Conservation (phyloP, 2,113 vertebrate genomes). For the Coptodon bakossiorum region DNA sequence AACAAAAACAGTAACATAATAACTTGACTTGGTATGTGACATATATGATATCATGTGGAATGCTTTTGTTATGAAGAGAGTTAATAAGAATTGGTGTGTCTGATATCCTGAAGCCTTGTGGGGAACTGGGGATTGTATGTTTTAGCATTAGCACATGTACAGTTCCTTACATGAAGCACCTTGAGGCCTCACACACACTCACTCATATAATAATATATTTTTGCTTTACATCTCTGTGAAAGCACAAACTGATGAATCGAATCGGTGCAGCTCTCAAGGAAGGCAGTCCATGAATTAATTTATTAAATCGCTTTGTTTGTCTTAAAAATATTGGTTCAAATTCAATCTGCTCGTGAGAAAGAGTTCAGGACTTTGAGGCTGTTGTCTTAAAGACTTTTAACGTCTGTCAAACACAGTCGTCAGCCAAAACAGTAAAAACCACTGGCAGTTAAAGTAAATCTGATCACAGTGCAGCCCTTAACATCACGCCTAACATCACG, state of each 20-base stretch:
- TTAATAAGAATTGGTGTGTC: not conserved
- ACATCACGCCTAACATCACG: not conserved
- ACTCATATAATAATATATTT: not conserved
- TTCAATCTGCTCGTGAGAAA: not conserved
- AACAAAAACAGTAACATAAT: not conserved
- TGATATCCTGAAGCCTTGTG: not conserved
- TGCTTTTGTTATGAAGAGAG: not conserved
- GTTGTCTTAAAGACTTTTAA: not conserved
- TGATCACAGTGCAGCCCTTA: not conserved
- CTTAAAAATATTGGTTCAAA: not conserved
- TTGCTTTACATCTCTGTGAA: constrained; percentile 1
- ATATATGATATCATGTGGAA: not conserved
- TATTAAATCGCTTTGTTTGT: not conserved
- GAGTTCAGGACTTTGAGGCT: not conserved
- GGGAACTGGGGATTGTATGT: not conserved
- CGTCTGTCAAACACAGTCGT: not conserved
- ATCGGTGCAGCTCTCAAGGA: constrained; percentile 10
- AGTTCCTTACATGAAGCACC: constrained; percentile 2
- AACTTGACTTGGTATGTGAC: not conserved
- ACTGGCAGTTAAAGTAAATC: not conserved
- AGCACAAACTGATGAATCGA: constrained; percentile 38
- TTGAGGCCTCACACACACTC: not conserved
- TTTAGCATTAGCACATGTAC: constrained; percentile 34
- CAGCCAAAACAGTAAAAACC: not conserved
- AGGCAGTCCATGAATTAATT: not conserved